These are phyloP conservation scores for Panopea generosa DNA, from an alignment of 2,888 invertebrate species.

Conservation along the genomic window DNA sequence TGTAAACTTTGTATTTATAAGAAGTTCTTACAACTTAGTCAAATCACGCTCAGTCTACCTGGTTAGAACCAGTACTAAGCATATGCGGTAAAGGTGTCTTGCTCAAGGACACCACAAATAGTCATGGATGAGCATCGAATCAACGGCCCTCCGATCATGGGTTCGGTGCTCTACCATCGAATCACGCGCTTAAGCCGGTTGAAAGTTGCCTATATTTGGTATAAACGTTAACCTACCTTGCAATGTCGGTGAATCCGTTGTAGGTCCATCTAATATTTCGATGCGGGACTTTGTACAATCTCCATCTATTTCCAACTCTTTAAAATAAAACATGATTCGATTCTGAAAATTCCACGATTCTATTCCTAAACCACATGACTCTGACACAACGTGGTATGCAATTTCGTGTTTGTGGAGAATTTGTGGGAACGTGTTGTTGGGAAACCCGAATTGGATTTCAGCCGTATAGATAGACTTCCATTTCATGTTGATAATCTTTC, in stretches of 20 bases:
- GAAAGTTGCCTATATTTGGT: no score
- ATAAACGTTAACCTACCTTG: constrained; percentile 9
- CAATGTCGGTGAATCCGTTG: constrained; percentile 6
- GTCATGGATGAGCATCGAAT: no score
- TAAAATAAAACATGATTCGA: constrained; percentile 50
- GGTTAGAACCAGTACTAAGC: no score
- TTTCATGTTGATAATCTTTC: constrained; percentile 41
- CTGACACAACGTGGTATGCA: background rate
- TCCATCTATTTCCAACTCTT: constrained; percentile 17
- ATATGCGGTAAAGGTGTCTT: no score
- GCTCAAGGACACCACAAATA: no score
- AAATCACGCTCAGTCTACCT: no score
- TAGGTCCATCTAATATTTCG: constrained; percentile 48
- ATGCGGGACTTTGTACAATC: constrained; percentile 22
- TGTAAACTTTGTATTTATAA: no score
- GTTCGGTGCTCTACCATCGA: no score
- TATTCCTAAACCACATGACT: constrained; percentile 24
- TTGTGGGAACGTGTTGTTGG: background rate
- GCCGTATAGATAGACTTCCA: constrained; percentile 48
- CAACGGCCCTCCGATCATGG: no score
- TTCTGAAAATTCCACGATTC: constrained; percentile 61
- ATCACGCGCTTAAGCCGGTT: no score
- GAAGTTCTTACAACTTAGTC: no score
- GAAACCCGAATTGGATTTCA: constrained; percentile 22
- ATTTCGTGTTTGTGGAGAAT: background rate